Conservation (phyloP, 2,797 vertebrate genomes). For the Pseudotriccus pelzelni region DNA sequence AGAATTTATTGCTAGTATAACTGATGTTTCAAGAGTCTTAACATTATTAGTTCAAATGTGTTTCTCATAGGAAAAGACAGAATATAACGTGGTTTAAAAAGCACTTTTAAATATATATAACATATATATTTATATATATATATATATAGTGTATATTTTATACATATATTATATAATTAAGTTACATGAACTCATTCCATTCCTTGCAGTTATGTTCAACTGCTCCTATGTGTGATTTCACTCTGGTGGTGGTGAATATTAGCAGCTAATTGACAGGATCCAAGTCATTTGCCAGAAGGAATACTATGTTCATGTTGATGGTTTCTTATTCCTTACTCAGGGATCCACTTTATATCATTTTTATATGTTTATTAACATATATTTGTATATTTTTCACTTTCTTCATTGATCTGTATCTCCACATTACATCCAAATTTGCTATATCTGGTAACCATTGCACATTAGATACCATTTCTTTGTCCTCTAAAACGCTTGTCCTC, state of each 20-base stretch:
- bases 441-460: neutral
- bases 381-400: neutral
- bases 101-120: no score
- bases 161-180: neutral
- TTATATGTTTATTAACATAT: neutral
- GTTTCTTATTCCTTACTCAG: neutral
- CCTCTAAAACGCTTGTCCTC: neutral
- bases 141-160: no score
- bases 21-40: neutral
- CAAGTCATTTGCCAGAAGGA: neutral
- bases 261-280: neutral
- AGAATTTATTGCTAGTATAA: neutral
- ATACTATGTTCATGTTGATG: neutral
- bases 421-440: neutral
- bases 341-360: neutral
- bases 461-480: neutral
- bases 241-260: neutral
- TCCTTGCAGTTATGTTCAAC: neutral
- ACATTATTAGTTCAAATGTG: neutral
- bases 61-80: neutral
- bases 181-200: neutral
- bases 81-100: neutral
- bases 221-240: neutral
- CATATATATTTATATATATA: no score
- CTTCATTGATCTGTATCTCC: neutral